These are phyloP conservation scores for Nycteola revayana DNA, from an alignment of 2,888 invertebrate species.

Conservation along the genomic window DNA sequence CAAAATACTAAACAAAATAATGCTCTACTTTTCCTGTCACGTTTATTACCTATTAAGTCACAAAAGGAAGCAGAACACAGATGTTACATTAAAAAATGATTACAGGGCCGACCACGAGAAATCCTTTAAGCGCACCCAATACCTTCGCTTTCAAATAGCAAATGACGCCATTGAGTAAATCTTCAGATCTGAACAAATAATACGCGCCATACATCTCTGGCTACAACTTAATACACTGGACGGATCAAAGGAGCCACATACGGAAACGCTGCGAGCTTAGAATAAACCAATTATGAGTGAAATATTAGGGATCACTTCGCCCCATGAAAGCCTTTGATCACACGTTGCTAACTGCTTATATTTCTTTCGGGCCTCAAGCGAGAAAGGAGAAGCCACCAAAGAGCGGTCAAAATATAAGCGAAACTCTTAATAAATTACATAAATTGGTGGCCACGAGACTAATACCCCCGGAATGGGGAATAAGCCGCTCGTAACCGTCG, in stretches of 20 bases:
- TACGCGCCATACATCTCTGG: constrained; percentile 69
- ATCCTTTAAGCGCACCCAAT: constrained; percentile 39
- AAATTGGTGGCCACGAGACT: constrained; percentile 74
- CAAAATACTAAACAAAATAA: too few relatives aligned
- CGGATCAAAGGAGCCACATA: constrained; percentile 78
- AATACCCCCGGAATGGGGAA: constrained; percentile 76
- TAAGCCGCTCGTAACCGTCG: constrained; percentile 73
- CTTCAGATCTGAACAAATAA: constrained; percentile 71
- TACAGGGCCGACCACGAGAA: constrained; percentile 30
- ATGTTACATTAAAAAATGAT: constrained; percentile 27
- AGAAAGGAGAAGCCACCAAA: constrained; percentile 69
- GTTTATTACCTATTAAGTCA: constrained; percentile 14
- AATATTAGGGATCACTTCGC: constrained; percentile 79
- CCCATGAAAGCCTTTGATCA: constrained; percentile 74
- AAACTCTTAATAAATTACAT: constrained; percentile 79
- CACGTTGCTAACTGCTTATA: constrained; percentile 60
- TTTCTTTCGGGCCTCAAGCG: constrained; percentile 59
- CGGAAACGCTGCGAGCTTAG: constrained; percentile 77
- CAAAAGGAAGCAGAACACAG: constrained; percentile 11
- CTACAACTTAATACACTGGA: constrained; percentile 75
- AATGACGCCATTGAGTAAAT: constrained; percentile 65
- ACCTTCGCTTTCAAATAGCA: constrained; percentile 44
- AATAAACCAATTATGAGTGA: constrained; percentile 82
- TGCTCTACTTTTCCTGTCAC: too few relatives aligned
- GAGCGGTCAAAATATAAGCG: constrained; percentile 58